These are phyloP conservation scores for Vulpes vulpes DNA, from an alignment of 2,113 vertebrate genomes.

Conservation along the genomic window DNA sequence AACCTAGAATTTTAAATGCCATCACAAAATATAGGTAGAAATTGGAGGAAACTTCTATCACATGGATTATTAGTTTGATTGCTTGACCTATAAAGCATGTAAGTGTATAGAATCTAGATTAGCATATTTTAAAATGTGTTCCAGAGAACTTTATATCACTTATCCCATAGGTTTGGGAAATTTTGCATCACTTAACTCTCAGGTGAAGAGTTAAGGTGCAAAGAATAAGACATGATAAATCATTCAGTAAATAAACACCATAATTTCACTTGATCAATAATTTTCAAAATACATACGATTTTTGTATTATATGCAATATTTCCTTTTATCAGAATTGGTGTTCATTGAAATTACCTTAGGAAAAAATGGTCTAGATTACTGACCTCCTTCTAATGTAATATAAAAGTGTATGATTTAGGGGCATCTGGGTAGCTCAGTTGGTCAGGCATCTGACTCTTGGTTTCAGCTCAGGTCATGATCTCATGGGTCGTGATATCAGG, in stretches of 20 bases:
- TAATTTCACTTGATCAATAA: neutral
- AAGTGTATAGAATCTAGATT: neutral
- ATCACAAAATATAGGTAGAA: neutral
- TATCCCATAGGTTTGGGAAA: neutral
- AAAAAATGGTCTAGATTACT: neutral
- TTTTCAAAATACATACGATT: neutral
- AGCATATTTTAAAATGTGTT: neutral
- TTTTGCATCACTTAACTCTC: neutral
- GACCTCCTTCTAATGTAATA: neutral
- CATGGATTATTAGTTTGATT: neutral
- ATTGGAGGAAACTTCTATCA: neutral
- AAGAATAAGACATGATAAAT: neutral
- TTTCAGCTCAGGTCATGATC: neutral
- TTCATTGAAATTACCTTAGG: neutral
- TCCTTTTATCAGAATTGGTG: neutral
- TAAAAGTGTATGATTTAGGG: neutral
- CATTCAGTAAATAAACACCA: neutral
- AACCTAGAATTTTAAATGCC: neutral
- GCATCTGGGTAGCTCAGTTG: neutral
- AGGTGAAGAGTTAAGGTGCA: neutral
- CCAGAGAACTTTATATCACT: neutral
- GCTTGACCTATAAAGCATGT: neutral
- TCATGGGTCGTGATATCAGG: neutral
- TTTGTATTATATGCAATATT: neutral
- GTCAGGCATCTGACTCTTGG: neutral